These are phyloP conservation scores for Aphidius colemani DNA, from an alignment of 2,888 invertebrate genomes.

Conservation along the genomic window DNA sequence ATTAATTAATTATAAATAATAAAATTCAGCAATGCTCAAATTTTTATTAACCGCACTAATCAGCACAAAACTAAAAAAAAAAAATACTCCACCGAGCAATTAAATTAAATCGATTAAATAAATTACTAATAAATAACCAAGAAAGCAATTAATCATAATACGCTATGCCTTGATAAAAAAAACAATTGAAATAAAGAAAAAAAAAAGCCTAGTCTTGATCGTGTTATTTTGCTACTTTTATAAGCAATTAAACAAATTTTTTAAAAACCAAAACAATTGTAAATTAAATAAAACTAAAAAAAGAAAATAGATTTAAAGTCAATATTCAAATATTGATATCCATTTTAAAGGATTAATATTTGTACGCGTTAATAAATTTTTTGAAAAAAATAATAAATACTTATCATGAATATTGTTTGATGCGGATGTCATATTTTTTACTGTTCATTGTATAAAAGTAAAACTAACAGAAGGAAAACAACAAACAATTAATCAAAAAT, in stretches of 20 bases:
- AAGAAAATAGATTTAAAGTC: too few species aligned
- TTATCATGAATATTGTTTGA: too few species aligned
- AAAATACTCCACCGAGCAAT: background rate
- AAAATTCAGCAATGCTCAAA: conserved; percentile 16
- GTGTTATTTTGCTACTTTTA: conserved; percentile 60
- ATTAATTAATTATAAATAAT: conserved; percentile 6
- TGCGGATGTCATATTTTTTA: too few species aligned
- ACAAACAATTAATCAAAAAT: too few species aligned
- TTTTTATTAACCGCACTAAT: conserved; percentile 7
- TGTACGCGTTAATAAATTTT: too few species aligned
- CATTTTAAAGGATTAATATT: too few species aligned
- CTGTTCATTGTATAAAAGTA: too few species aligned
- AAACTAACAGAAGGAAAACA: too few species aligned
- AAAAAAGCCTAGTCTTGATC: conserved; percentile 52
- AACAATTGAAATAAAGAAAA: conserved; percentile 27
- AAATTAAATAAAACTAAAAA: too few species aligned
- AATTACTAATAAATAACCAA: conserved; percentile 18
- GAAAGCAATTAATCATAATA: conserved; percentile 30
- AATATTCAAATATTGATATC: too few species aligned
- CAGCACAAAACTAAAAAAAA: background rate
- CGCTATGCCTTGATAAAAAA: conserved; percentile 38
- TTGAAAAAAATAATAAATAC: too few species aligned
- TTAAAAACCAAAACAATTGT: conserved; percentile 10
- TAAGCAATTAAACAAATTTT: conserved; percentile 34
- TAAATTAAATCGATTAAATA: conserved; percentile 12